Percentiles rank a stretch among this genome's conserved stretches.
phyloP scores from a whole-genome alignment of 1,140 invertebrate genomes.

The Drosophila erecta region DNA sequence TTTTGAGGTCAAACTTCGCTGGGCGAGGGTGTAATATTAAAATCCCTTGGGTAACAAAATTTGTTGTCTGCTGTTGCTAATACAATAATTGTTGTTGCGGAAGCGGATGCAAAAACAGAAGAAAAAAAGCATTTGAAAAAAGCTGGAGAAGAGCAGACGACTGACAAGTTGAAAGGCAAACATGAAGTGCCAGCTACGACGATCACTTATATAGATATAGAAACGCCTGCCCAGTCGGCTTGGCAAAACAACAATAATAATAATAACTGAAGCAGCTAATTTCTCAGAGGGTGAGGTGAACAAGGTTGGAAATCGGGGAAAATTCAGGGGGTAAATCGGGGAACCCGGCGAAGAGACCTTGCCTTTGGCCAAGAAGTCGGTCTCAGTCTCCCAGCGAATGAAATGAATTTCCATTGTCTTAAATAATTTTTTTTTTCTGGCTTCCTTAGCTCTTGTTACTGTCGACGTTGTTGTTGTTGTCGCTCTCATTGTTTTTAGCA shows the following conservation, averaged over 20 bases:
- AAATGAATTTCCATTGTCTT: constrained; percentile 81
- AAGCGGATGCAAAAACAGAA: constrained; percentile 74
- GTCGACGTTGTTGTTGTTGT: constrained; percentile 7
- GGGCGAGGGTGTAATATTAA: constrained; percentile 19
- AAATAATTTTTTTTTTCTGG: constrained; percentile 53
- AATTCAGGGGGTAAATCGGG: constrained; percentile 7
- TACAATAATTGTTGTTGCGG: constrained; percentile 75
- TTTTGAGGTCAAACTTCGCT: constrained; percentile 70
- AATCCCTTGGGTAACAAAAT: constrained; percentile 54
- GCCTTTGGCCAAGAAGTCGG: constrained; percentile 69
- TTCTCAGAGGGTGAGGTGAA: constrained; percentile 61
- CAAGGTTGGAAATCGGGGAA: constrained; percentile 31
- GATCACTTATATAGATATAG: constrained; percentile 74
- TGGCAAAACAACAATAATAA: constrained; percentile 39
- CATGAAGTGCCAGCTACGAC: constrained; percentile 78
- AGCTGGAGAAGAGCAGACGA: constrained; percentile 30
- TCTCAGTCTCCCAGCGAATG: constrained; percentile 49
- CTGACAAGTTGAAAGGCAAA: constrained; percentile 70
- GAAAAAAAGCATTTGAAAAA: constrained; percentile 5
- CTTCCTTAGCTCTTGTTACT: constrained; percentile 46
- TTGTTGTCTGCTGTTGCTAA: constrained; percentile 52
- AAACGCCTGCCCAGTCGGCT: constrained; percentile 59
- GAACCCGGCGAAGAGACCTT: constrained; percentile 51
- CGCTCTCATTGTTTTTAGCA: constrained; percentile 36
- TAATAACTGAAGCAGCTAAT: constrained; percentile 81